phyloP scores from a whole-genome alignment of 1,140 invertebrate species.

The Microplitis demolitor region DNA sequence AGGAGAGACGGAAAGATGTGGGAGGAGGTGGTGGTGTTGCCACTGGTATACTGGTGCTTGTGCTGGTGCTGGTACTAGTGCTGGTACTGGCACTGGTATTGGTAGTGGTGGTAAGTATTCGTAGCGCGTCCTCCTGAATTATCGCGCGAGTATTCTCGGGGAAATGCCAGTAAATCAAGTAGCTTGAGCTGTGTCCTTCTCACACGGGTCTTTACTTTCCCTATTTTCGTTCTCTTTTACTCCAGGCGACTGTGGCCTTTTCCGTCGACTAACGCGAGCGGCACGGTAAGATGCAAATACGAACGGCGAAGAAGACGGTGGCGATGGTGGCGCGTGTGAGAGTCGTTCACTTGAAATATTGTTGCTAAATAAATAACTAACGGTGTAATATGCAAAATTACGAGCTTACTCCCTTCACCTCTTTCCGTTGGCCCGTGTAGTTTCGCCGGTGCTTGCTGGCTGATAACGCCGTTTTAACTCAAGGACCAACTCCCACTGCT shows the following conservation, averaged over 20 bases:
- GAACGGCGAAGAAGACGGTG: constrained; percentile 4
- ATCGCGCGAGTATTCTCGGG: constrained; percentile 51
- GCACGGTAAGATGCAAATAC: constrained; percentile 47
- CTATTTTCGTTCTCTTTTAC: background rate
- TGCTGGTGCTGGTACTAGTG: no score
- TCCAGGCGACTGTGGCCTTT: constrained; percentile 24
- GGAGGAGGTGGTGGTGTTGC: constrained; percentile 22
- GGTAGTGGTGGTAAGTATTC: constrained; percentile 47
- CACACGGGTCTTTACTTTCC: constrained; percentile 16
- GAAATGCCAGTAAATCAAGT: constrained; percentile 56
- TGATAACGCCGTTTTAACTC: constrained; percentile 49
- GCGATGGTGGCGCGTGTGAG: constrained; percentile 39
- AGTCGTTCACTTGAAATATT: constrained; percentile 52
- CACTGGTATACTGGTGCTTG: background rate
- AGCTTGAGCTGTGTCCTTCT: constrained; percentile 39
- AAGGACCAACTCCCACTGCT: constrained; percentile 31
- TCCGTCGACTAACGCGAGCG: constrained; percentile 1
- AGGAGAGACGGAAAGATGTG: constrained; percentile 19
- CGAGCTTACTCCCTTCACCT: constrained; percentile 34
- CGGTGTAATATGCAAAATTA: constrained; percentile 56
- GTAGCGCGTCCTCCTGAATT: constrained; percentile 52
- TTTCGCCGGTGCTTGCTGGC: constrained; percentile 25
- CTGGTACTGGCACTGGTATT: no score
- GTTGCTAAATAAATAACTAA: constrained; percentile 56
- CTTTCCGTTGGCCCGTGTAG: constrained; percentile 13